Evolutionary conservation across 2,113 vertebrate species (phyloP).

Genomic region (Gallinago media): DNA sequence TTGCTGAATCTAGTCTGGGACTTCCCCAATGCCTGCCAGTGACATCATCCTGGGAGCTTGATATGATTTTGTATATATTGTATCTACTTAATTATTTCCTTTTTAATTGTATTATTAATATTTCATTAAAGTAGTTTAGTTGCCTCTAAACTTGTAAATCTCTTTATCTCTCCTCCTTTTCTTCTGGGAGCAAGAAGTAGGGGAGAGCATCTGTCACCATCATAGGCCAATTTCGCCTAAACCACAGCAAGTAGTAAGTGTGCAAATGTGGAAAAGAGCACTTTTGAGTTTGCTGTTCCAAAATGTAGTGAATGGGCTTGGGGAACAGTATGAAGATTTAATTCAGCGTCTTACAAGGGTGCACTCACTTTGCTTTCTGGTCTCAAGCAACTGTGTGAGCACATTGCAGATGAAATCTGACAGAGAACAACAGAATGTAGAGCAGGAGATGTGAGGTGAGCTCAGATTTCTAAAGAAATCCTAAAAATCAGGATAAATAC

Average conservation of each 20-base stretch:
- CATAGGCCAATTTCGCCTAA: no score
- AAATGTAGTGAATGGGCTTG: neutral
- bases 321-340: neutral
- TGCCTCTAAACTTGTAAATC: no score
- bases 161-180: no score
- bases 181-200: no score
- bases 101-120: no score
- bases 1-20: no score
- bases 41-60: no score
- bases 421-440: neutral
- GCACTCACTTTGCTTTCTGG: neutral
- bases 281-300: neutral
- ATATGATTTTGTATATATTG: no score
- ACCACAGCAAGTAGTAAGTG: neutral
- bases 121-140: no score
- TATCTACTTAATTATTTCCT: no score
- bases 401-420: neutral
- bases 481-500: neutral
- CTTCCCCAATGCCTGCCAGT: no score
- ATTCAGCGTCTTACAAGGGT: accelerated
- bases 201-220: no score
- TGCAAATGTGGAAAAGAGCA: neutral
- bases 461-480: neutral
- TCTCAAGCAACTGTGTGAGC: neutral
- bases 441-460: neutral